A percentile compares a stretch with the other conserved stretches of the same genome.
phyloP scores from a whole-genome alignment of 1,140 invertebrate genomes.

The Nasonia vitripennis region DNA sequence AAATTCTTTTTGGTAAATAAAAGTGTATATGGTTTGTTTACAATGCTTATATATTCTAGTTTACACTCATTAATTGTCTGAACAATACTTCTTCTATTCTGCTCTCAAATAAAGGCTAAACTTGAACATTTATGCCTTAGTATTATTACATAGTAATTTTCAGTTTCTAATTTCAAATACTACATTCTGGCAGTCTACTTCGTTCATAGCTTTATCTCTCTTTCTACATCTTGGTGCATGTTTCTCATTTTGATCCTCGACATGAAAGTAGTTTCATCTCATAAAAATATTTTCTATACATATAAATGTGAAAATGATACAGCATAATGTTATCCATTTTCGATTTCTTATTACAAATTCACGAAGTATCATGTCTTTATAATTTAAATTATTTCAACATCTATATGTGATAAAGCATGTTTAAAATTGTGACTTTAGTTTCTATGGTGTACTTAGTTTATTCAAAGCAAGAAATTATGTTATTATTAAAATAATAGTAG shows the following conservation, averaged over 20 bases:
- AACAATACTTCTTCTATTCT: not conserved
- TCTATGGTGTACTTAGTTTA: not conserved
- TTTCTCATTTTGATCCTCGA: constrained; percentile 23
- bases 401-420: not conserved
- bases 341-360: not conserved
- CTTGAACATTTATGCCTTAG: not conserved
- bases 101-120: not conserved
- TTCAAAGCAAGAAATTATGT: not conserved
- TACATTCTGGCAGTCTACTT: constrained; percentile 44
- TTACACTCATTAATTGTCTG: not conserved
- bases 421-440: not conserved
- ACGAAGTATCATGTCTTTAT: not conserved
- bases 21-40: constrained; percentile 20
- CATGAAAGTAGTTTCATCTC: not conserved
- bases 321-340: not conserved
- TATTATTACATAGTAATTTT: constrained; percentile 13
- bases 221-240: constrained; percentile 32
- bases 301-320: not conserved
- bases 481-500: not conserved
- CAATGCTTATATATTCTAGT: constrained; percentile 17
- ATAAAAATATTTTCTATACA: not conserved
- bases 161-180: constrained; percentile 1
- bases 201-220: constrained; percentile 33
- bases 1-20: constrained; percentile 31
- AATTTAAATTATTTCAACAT: not conserved